Evolutionary conservation across 2,113 vertebrate species (phyloP), one percentile per base, ranked within the genome.

Genomic region (Mixornis gularis): DNA sequence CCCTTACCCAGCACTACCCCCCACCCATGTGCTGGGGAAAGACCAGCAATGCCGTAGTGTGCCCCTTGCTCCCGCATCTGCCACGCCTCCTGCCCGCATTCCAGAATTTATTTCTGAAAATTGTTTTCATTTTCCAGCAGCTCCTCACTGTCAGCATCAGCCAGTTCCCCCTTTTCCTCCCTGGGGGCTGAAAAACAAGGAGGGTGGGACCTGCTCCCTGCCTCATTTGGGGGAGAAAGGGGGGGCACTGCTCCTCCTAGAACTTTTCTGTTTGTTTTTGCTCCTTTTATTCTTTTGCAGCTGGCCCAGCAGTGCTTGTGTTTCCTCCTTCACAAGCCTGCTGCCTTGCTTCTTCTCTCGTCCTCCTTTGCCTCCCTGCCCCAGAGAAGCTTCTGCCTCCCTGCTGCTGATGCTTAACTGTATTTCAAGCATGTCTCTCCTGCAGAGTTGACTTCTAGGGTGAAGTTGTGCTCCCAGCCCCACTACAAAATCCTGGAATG

Each of bases 31-130:
- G 20, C 60, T 44, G 27, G 62, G 56, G 58, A 3, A 2, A 70
- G 27, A 60, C 38, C 70, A 48, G 41, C 43, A 70, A 6, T 1
- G 1, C 29, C 0, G 0, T 0, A 2, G 19, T 9, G 30, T 9
- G 2, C 13, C 24, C 29, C 71, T 21, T 6, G 1, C 38, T 82
- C 66, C 52, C 2, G 0, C 41, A 41, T 40, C 53, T 86, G 68
- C 53, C 44, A 56, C 44, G 24, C n/a, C 46, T 79, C 59, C 53
- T 13, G 14, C 41, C 26, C 38, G 14, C 41, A 55, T 69, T 69
- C 63, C 79, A 62, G 44, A 40, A 66, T 73, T 73, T 58, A 49
- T 85, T 58, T 83, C 68, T 79, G 72, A 77, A 76, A 76, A 73
- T 3, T 43, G 32, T 86, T 94, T 86, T 77, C 49, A 10, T 88